A percentile compares a stretch with the other conserved stretches of the same genome.
Evolutionary conservation across 2,113 vertebrate species (phyloP).

Genomic region (Etheostoma spectabile): DNA sequence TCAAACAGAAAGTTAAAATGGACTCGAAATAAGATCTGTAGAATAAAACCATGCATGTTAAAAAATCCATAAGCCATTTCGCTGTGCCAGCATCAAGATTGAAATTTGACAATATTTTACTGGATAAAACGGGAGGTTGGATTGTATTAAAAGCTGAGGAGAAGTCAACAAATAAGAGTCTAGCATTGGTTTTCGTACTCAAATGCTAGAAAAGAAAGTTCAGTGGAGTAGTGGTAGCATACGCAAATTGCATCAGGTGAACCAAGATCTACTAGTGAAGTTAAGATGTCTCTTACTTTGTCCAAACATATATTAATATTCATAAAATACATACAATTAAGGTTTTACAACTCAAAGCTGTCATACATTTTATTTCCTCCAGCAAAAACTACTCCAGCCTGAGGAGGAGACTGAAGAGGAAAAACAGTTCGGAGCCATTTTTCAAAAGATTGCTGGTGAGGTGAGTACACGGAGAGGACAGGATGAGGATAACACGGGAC

Average conservation of each 20-base stretch:
- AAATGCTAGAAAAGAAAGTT: too few relatives aligned
- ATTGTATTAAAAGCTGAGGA: background rate
- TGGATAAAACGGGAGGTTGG: background rate
- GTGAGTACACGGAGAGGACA: constrained; percentile 82
- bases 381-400: constrained; percentile 65
- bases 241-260: too few relatives aligned
- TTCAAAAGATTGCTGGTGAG: constrained; percentile 92
- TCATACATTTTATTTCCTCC: constrained; percentile 1
- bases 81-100: background rate
- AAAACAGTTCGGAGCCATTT: constrained; percentile 91
- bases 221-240: too few relatives aligned
- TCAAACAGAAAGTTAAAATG: too few relatives aligned
- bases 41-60: background rate
- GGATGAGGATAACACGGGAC: background rate
- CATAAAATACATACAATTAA: background rate
- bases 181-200: too few relatives aligned
- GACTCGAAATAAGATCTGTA: too few relatives aligned
- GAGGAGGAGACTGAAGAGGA: constrained; percentile 89
- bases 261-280: background rate
- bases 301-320: background rate
- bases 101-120: background rate
- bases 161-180: too few relatives aligned
- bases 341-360: background rate
- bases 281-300: background rate
- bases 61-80: background rate